A percentile compares a stretch with the other conserved stretches of the same genome.
These are phyloP conservation scores for Eulemur macaco DNA, from an alignment of 2,113 vertebrate species.

Conservation along the genomic window DNA sequence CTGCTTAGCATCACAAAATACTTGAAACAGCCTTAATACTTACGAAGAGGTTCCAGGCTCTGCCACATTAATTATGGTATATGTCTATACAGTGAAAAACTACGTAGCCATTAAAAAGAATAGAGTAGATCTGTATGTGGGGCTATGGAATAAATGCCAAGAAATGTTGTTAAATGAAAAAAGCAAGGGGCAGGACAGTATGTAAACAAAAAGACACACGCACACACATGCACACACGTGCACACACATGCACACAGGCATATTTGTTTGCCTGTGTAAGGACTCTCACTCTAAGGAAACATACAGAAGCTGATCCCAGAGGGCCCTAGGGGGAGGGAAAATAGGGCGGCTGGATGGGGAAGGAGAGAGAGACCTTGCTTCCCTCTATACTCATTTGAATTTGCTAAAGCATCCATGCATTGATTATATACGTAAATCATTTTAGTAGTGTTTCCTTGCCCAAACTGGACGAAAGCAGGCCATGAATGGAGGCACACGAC, in stretches of 20 bases:
- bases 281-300: background rate
- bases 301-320: too few species aligned
- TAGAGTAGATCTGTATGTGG: background rate
- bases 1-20: background rate
- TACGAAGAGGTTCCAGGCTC: background rate
- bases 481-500: accelerated
- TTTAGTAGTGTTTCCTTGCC: background rate
- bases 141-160: background rate
- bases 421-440: background rate
- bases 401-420: background rate
- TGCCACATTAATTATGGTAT: background rate
- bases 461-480: background rate
- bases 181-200: background rate
- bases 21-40: background rate
- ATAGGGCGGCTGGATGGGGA: too few species aligned
- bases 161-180: background rate
- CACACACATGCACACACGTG: background rate
- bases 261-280: background rate
- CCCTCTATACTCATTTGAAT: background rate
- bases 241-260: background rate
- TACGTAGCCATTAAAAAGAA: background rate
- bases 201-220: too few species aligned
- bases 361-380: background rate
- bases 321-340: background rate
- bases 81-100: background rate